These are phyloP conservation scores for Notolabrus celidotus DNA, from an alignment of 2,797 vertebrate genomes.

Conservation along the genomic window DNA sequence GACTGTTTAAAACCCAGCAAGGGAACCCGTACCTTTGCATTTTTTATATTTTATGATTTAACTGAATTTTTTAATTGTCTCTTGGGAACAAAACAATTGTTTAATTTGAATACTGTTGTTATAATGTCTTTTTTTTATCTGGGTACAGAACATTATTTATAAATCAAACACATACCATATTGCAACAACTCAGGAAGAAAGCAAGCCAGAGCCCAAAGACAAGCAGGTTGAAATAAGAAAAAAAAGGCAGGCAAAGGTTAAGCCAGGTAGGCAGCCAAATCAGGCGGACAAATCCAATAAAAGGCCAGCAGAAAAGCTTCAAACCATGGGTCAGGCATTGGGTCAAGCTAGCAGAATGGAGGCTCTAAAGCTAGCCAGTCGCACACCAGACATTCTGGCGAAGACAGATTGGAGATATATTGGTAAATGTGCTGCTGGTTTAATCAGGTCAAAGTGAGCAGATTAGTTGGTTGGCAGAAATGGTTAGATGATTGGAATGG, in stretches of 20 bases:
- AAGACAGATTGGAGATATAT: not conserved
- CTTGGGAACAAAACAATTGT: no score
- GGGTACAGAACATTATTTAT: not conserved
- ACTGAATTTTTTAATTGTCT: no score
- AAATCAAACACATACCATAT: not conserved
- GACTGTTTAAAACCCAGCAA: not conserved
- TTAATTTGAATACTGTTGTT: no score
- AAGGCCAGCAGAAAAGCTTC: not conserved
- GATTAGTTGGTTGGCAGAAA: no score
- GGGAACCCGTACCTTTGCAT: no score
- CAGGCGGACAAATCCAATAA: slow-evolving; percentile 3
- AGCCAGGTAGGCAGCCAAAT: not conserved
- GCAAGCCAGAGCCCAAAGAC: not conserved
- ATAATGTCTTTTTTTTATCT: no score
- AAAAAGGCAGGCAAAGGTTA: not conserved
- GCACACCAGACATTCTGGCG: not conserved
- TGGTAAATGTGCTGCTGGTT: not conserved
- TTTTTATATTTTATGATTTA: no score
- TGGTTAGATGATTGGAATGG: no score
- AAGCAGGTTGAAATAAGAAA: not conserved
- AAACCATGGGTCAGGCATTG: not conserved
- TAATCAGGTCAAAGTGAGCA: not conserved
- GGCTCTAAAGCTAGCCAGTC: not conserved
- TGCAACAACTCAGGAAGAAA: not conserved
- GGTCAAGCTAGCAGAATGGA: not conserved